phyloP scores from a whole-genome alignment of 1,140 invertebrate species.

The Mya arenaria region DNA sequence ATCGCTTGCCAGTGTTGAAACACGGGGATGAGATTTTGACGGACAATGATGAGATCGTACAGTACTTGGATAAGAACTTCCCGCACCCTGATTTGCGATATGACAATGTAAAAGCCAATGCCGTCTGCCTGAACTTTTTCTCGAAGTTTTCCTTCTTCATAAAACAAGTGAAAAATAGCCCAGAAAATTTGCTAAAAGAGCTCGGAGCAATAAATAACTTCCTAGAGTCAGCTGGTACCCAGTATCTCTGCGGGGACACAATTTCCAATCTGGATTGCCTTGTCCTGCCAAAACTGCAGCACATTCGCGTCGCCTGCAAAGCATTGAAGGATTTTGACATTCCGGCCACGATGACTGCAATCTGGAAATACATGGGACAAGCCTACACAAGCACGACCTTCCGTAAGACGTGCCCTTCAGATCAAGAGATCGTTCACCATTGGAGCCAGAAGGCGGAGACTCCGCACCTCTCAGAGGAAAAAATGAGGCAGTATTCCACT shows the following conservation, averaged over 20 bases:
- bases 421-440: conserved; percentile 85
- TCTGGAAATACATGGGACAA: conserved; percentile 85
- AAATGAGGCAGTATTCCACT: conserved; percentile 74
- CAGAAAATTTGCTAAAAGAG: conserved; percentile 79
- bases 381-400: conserved; percentile 84
- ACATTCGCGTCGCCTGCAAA: conserved; percentile 84
- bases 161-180: conserved; percentile 83
- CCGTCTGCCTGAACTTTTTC: conserved; percentile 83
- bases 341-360: conserved; percentile 81
- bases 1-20: conserved; percentile 83
- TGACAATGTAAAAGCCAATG: conserved; percentile 81
- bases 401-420: conserved; percentile 85
- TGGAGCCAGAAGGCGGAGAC: conserved; percentile 84
- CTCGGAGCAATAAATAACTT: conserved; percentile 81
- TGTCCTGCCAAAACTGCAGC: conserved; percentile 85
- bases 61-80: conserved; percentile 83
- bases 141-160: conserved; percentile 85
- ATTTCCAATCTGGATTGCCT: conserved; percentile 84
- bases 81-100: conserved; percentile 80
- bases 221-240: conserved; percentile 72
- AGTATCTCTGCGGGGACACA: conserved; percentile 82
- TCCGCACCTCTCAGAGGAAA: conserved; percentile 71
- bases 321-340: conserved; percentile 84
- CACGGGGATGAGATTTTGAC: conserved; percentile 80
- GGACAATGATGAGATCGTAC: conserved; percentile 84